Evolutionary conservation across 2,113 vertebrate species (phyloP), one percentile per base, ranked within the genome.

Genomic region (Forbesichthys agassizii): DNA sequence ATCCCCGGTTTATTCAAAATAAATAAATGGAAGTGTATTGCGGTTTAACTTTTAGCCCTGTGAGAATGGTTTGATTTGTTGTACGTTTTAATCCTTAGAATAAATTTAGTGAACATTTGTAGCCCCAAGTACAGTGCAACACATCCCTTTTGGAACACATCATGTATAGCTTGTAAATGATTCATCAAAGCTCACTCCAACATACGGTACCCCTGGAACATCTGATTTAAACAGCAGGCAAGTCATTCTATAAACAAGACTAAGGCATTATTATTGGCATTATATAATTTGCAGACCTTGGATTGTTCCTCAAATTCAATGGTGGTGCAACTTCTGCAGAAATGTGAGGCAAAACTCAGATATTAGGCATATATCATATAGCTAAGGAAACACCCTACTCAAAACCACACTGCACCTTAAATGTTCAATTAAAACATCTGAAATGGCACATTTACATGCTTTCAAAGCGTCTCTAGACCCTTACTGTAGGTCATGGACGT

Each of bases 151-250:
- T 74, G 62, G 75, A 77, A 68, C 69, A 66, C 20, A 61, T 46
- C 7, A 3, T 33, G 55, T 16, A 18, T 58, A 53, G 51, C 48
- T 16, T 1, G 27, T 89, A 71, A 58, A 84, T 87, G 77, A 87
- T 88, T 84, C 54, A 88, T 85, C 74, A 82, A 68, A 80, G 69
- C 69, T 72, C 52, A 69, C 73, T 74, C 27, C 48, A 47, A 71
- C 66, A 59, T 57, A 79, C 20, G 20, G 20, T 20, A 20, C 74
- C 78, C 64, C 68, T 49, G 48, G 33, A 57, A 84, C 56, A 61
- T 5, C n/a, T 14, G 42, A 72, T 73, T 69, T 71, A 71, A 75
- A 55, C 65, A 49, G 61, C 58, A 67, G 47, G 67, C 67, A 60
- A 71, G 75, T 66, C 72, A 56, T 77, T 62, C 68, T 60, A 74